Percentiles rank a stretch among this genome's conserved stretches.
These are phyloP conservation scores for Steinernema carpocapsae DNA, from an alignment of 2,888 invertebrate genomes.

Conservation along the genomic window DNA sequence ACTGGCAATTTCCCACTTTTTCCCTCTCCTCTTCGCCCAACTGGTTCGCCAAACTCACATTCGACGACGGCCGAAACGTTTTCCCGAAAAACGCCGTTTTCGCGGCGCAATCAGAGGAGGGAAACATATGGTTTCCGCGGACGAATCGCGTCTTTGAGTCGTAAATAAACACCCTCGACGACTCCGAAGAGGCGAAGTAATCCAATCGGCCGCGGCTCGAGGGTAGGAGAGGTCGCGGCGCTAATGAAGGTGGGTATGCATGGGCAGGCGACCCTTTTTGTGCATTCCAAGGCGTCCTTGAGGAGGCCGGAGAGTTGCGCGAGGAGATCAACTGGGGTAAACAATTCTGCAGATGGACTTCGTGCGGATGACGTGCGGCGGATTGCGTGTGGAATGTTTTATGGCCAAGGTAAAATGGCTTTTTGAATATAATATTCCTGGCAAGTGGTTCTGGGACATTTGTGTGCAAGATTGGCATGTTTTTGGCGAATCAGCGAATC, in stretches of 20 bases:
- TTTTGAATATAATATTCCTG: not conserved
- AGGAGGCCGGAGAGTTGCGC: not conserved
- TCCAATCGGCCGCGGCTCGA: not conserved
- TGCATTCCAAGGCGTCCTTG: constrained; percentile 18
- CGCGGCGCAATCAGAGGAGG: not conserved
- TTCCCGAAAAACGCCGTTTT: not conserved
- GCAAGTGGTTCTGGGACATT: not conserved
- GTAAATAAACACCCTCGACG: constrained; percentile 1
- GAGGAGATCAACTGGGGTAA: not conserved
- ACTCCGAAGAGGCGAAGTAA: not conserved
- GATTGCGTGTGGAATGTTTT: not conserved
- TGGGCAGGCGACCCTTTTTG: constrained; percentile 15
- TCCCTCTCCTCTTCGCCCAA: too few species aligned
- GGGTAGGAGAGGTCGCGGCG: not conserved
- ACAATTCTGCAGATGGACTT: not conserved
- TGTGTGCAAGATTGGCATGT: too few species aligned
- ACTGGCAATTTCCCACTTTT: too few species aligned
- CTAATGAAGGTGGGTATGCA: not conserved
- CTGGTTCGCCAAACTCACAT: too few species aligned
- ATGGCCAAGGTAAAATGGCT: not conserved
- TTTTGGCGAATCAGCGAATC: too few species aligned
- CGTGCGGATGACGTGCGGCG: not conserved
- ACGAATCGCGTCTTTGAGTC: not conserved
- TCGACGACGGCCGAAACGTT: too few species aligned
- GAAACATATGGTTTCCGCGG: constrained; percentile 11